phyloP scores from a whole-genome alignment of 2,113 vertebrate genomes.

The Microtus pennsylvanicus region DNA sequence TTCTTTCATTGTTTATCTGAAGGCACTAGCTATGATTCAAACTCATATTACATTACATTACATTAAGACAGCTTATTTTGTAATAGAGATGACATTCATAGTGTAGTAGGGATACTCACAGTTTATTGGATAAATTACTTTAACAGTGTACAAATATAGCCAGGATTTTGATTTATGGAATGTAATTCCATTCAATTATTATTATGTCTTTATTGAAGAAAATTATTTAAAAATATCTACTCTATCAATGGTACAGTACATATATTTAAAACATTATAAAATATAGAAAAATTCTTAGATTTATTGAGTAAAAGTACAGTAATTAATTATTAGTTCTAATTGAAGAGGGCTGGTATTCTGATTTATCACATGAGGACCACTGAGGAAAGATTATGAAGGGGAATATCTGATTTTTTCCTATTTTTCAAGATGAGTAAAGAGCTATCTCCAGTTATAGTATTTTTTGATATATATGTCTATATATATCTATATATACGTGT shows the following conservation, averaged over 20 bases:
- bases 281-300: neutral
- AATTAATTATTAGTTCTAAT: neutral
- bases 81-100: neutral
- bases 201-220: neutral
- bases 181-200: neutral
- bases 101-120: neutral
- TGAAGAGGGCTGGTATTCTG: neutral
- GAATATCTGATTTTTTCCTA: neutral
- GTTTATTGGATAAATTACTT: neutral
- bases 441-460: neutral
- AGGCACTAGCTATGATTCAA: neutral
- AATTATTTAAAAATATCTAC: neutral
- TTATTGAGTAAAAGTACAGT: neutral
- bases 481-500: no score
- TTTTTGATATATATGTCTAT: neutral
- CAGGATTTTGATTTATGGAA: neutral
- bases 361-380: neutral
- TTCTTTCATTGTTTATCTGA: neutral
- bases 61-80: neutral
- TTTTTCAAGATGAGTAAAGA: neutral
- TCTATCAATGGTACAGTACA: fast-evolving
- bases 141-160: neutral
- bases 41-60: neutral
- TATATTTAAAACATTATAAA: constrained; percentile 3
- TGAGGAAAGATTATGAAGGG: neutral